These are phyloP conservation scores for Gorsachius magnificus DNA, from an alignment of 2,797 vertebrate species.

Conservation along the genomic window DNA sequence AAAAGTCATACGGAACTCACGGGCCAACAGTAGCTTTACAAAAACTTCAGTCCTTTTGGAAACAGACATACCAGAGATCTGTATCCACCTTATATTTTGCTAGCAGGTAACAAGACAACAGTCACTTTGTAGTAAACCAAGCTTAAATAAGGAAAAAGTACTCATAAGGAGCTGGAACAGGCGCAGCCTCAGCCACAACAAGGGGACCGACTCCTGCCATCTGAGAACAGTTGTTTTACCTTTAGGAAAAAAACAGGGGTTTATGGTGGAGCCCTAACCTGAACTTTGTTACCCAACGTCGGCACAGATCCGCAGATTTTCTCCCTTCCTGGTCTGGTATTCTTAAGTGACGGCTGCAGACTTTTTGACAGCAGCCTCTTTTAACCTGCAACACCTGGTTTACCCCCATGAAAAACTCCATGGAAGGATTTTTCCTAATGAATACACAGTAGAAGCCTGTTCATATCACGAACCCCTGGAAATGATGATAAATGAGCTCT, in stretches of 20 bases:
- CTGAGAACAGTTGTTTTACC: neutral
- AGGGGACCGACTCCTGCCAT: neutral
- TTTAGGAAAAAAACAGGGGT: neutral
- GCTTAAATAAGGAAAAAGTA: slow-evolving; percentile 3
- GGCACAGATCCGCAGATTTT: neutral
- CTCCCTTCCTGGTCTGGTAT: neutral
- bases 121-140: neutral
- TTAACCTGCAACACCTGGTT: slow-evolving; percentile 12
- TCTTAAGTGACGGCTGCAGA: neutral
- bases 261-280: neutral
- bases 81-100: neutral
- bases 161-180: slow-evolving; percentile 2
- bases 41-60: neutral
- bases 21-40: neutral
- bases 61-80: neutral
- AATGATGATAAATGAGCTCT: slow-evolving; percentile 45
- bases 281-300: neutral
- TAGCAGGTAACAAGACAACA: neutral
- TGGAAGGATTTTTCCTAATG: slow-evolving; percentile 10
- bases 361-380: neutral
- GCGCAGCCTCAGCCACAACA: slow-evolving; percentile 7
- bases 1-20: neutral
- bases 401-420: neutral
- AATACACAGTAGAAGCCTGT: slow-evolving; percentile 31
- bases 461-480: neutral